Base-by-base conservation (phyloP, 2,797 vertebrate genomes). In the Pteronotus mesoamericanus region DNA sequence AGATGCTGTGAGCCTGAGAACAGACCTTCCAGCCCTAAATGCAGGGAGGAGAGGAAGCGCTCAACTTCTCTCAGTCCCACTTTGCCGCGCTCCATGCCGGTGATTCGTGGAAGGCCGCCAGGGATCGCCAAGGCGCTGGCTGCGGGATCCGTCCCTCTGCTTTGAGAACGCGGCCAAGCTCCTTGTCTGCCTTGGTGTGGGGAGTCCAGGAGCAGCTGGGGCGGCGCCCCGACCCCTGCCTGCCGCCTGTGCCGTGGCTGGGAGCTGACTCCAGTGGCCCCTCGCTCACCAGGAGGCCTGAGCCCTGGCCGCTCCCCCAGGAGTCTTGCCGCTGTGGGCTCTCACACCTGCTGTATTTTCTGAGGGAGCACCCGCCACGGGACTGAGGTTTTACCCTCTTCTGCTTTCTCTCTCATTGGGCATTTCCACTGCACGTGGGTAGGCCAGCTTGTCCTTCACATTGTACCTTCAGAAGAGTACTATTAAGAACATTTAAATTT, bases 401-500 rank as follows among this genome's bases (percentile, higher is more conserved):
- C 78, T 72, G 53, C 66, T 80, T 88, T 64, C 46, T 71, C 4
- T 74, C 64, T 59, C 10, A 3, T 10, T 55, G 55, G 72, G 34
- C 46, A 71, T 80, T 87, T 77, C 82, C 42, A 37, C 0, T 29
- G 37, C 71, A 26, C 32, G 0, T 6, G 12, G 11, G 1, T 42
- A 44, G 6, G 24, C 59, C 48, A 32, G 18, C 51, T 74, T 53
- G 37, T 34, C 48, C 83, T 66, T 64, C 44, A 48, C 15, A 75
- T 94, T 89, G 61, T 90, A 79, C 80, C 44, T 74, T 95, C 26
- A 53, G 16, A 94, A 39, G 51, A 61, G 21, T 44, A 22, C 74
- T 71, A 22, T 79, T 77, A 11, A 14, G 1, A 91, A n/a, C 53
- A 55, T 89, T 82, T 88, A 77, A 64, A 80, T 80, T 94, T 96